These are phyloP conservation scores for Capromys pilorides DNA, from an alignment of 2,797 vertebrate genomes.

Conservation along the genomic window DNA sequence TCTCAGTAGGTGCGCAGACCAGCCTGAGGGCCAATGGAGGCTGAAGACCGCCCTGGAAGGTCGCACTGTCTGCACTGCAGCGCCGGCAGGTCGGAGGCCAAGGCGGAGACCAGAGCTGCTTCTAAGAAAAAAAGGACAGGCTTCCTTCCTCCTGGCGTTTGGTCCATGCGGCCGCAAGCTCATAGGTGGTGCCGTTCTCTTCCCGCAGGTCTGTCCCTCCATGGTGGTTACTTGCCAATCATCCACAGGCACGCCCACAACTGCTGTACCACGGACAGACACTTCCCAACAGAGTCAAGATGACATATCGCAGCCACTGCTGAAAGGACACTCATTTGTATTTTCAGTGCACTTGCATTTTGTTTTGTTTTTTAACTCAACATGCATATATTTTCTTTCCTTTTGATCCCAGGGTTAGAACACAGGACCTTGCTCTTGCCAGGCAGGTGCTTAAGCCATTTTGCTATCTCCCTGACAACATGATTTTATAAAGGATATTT, in stretches of 20 bases:
- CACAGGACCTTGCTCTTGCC: too few relatives aligned
- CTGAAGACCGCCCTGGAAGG: not conserved
- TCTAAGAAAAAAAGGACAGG: not conserved
- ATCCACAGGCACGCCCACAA: not conserved
- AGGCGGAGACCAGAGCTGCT: not conserved
- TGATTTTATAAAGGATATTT: not conserved
- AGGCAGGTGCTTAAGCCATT: too few relatives aligned
- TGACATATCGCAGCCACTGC: not conserved
- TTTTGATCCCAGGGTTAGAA: too few relatives aligned
- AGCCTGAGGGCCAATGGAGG: not conserved
- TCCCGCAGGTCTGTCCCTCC: too few relatives aligned
- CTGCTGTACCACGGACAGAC: too few relatives aligned
- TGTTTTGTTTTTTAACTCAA: not conserved
- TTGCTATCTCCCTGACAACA: too few relatives aligned
- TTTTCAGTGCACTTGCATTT: not conserved
- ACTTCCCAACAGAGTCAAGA: not conserved
- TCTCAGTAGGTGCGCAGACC: accelerated
- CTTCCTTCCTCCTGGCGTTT: not conserved
- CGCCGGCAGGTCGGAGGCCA: not conserved
- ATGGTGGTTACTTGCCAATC: not conserved
- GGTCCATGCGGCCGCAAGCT: not conserved
- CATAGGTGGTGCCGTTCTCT: accelerated
- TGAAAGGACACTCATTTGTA: not conserved
- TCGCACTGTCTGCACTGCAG: not conserved
- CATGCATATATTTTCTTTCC: not conserved